phyloP scores from a whole-genome alignment of 2,888 invertebrate species.

The Fissipunctia ypsillon region DNA sequence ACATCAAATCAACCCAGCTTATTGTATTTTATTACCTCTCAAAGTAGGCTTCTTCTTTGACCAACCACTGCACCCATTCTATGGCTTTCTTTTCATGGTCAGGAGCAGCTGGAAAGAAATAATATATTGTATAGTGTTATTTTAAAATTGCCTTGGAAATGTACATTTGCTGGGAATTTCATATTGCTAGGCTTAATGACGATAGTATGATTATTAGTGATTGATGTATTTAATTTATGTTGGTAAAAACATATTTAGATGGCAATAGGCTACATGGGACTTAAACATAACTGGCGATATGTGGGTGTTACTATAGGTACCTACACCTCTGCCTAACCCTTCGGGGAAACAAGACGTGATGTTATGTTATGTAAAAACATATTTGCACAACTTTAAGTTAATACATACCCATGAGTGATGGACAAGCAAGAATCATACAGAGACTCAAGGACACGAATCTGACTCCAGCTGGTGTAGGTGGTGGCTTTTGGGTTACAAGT shows the following conservation, averaged over 20 bases:
- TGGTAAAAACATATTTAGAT: too few relatives aligned
- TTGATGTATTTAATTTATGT: not conserved
- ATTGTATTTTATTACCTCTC: slow-evolving; percentile 89
- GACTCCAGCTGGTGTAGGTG: slow-evolving; percentile 97
- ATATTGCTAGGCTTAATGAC: not conserved
- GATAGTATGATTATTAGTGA: not conserved
- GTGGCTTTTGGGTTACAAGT: slow-evolving; percentile 96
- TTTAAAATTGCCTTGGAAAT: not conserved
- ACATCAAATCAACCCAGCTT: not conserved
- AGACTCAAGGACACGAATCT: slow-evolving; percentile 97
- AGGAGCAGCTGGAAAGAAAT: slow-evolving; percentile 87
- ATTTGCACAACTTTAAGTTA: not conserved
- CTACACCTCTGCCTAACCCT: too few relatives aligned
- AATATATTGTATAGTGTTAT: slow-evolving; percentile 10
- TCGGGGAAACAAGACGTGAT: too few relatives aligned
- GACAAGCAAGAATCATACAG: slow-evolving; percentile 98
- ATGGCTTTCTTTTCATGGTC: slow-evolving; percentile 96
- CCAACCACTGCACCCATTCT: slow-evolving; percentile 98
- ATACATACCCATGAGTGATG: slow-evolving; percentile 93
- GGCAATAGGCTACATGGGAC: too few relatives aligned
- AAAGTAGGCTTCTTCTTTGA: slow-evolving; percentile 97
- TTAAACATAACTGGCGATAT: too few relatives aligned
- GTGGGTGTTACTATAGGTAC: too few relatives aligned
- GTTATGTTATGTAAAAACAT: too few relatives aligned
- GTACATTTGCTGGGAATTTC: not conserved